A percentile compares a stretch with the other conserved stretches of the same genome.
Evolutionary conservation across 2,888 invertebrate genomes (phyloP).

Genomic region (Caenorhabditis plicata): DNA sequence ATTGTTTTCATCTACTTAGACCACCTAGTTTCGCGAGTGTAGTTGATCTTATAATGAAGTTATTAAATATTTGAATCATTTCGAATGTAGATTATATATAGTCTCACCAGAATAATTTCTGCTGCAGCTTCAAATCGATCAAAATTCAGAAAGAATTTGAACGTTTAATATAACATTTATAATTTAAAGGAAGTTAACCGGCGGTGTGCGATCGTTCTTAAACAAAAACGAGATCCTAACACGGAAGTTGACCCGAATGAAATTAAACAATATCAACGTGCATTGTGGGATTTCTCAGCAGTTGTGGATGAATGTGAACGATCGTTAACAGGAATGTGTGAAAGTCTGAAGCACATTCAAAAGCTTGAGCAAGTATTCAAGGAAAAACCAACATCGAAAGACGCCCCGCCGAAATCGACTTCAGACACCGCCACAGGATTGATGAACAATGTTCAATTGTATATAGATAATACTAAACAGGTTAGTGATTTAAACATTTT

Average conservation of each 20-base stretch:
- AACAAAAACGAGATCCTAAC: background rate
- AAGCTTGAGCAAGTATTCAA: constrained; percentile 30
- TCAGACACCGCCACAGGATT: background rate
- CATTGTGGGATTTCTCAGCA: constrained; percentile 19
- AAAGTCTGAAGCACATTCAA: constrained; percentile 21
- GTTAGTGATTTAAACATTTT: background rate
- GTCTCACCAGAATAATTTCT: background rate
- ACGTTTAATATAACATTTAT: background rate
- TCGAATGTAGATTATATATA: background rate
- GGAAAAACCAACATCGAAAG: background rate
- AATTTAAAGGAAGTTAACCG: constrained; percentile 2
- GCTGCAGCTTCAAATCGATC: background rate
- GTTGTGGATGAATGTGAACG: constrained; percentile 23
- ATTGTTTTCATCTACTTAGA: too few species aligned
- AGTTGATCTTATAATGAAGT: background rate
- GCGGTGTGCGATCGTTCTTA: background rate
- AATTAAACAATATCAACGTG: constrained; percentile 13
- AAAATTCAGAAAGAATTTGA: background rate
- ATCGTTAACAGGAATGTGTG: constrained; percentile 19
- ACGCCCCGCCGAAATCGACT: background rate
- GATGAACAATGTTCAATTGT: constrained; percentile 12
- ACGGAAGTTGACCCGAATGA: constrained; percentile 1
- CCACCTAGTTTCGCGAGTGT: too few species aligned
- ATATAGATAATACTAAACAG: constrained; percentile 16
- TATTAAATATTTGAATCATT: background rate